Base-by-base conservation (phyloP, 2,888 invertebrate species). In the Tetragonisca angustula region DNA sequence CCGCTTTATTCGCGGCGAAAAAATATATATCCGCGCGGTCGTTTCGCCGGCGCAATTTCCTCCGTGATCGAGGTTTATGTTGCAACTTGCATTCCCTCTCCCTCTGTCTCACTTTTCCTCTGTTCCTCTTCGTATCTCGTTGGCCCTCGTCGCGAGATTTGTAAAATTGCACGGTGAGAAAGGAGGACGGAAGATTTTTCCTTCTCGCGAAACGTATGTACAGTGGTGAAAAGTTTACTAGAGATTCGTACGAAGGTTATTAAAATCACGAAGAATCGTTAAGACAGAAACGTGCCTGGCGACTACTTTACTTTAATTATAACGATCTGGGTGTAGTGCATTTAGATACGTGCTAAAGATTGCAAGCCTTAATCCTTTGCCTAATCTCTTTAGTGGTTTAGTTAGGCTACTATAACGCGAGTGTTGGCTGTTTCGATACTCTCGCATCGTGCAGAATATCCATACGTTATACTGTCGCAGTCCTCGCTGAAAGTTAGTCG, bases 1-100 rank as follows among this genome's bases (percentile, higher is more conserved):
- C 65, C 78, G 73, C 80, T 82, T 79, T 78, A 74, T 61, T 77
- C 71, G 67, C 71, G 68, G 81, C 13, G 61, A 27, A 52, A 81
- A 74, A 65, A 65, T 70, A 76, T 70, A 76, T 64, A 27, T 49
- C n/a, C 6, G 24, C 19, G 27, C 19, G 67, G 69, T 79, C 83
- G 78, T 75, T 73, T 50, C 56, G 65, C n/a, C 36, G 27, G 27
- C 43, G 76, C 76, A 81, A 78, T 87, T 79, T 82, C 56, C 27
- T 24, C n/a, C 64, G 49, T 65, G 65, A 74, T 50, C 79, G 62
- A 71, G 49, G 36, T 77, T 78, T 77, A 84, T 70, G 77, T 70
- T 56, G 52, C 17, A 71, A 59, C 61, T 68, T 24, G 2, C 2
- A 49, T 5, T 11, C 11, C 32, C n/a, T 27, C 21, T 2, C 36